phyloP scores from a whole-genome alignment of 2,888 invertebrate species.

The Resseliella maxima region DNA sequence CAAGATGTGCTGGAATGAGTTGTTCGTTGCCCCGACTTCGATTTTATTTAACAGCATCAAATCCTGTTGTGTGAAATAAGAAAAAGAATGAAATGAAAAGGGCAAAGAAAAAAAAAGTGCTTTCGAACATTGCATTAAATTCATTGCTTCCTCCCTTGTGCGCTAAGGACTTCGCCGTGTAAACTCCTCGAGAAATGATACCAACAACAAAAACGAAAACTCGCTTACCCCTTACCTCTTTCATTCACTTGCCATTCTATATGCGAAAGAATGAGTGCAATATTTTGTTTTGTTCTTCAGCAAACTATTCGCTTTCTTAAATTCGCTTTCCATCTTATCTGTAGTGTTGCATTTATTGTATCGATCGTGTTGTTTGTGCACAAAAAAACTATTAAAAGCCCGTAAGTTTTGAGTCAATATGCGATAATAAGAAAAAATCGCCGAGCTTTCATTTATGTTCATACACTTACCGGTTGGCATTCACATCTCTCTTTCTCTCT shows the following conservation, averaged over 20 bases:
- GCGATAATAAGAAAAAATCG: background rate
- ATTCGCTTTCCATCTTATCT: background rate
- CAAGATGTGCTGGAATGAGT: background rate
- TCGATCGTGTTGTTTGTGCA: background rate
- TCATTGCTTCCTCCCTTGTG: conserved; percentile 8
- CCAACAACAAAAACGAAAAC: background rate
- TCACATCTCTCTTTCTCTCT: too few relatives aligned
- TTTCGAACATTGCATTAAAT: background rate
- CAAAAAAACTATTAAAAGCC: background rate
- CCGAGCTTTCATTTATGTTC: too few relatives aligned
- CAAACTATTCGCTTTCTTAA: background rate
- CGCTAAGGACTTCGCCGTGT: too few relatives aligned
- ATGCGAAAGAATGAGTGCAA: background rate
- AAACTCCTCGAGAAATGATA: too few relatives aligned
- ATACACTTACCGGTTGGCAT: too few relatives aligned
- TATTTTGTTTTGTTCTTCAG: background rate
- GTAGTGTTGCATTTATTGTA: background rate
- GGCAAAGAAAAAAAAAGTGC: background rate
- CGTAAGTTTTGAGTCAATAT: background rate
- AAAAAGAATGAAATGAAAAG: background rate
- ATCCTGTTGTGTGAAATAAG: background rate
- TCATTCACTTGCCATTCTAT: too few relatives aligned
- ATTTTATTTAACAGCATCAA: conserved; percentile 41
- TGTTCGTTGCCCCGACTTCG: background rate
- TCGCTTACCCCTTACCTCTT: background rate